Percentiles rank a stretch among this genome's conserved stretches.
Conservation (phyloP, 2,113 vertebrate genomes). For the Pangasianodon hypophthalmus region DNA sequence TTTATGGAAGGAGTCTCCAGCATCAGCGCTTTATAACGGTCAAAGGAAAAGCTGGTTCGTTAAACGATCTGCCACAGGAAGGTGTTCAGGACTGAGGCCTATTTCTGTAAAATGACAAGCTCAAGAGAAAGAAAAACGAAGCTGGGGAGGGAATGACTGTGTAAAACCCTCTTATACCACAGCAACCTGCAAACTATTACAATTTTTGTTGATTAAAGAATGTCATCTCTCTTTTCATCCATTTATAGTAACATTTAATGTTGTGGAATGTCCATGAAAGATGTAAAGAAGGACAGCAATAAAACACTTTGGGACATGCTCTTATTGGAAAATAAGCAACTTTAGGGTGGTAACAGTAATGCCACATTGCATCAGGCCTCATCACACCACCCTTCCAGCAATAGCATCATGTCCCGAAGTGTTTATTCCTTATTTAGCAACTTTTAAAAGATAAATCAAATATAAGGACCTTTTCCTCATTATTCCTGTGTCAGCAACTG, state of each 20-base stretch:
- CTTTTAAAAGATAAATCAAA: not conserved
- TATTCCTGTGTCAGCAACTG: not conserved
- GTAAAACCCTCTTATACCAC: not conserved
- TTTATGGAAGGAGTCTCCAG: too few relatives aligned
- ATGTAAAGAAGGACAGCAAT: not conserved
- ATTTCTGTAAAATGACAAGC: too few relatives aligned
- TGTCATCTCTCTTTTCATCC: not conserved
- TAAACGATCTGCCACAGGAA: too few relatives aligned
- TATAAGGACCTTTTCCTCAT: not conserved
- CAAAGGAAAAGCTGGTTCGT: not conserved
- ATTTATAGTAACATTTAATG: not conserved
- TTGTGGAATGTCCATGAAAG: not conserved
- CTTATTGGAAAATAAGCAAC: not conserved
- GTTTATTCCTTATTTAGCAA: not conserved
- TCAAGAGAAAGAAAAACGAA: not conserved
- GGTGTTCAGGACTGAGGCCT: too few relatives aligned
- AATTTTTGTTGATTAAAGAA: not conserved
- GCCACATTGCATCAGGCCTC: not conserved
- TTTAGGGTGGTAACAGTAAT: not conserved
- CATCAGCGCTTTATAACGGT: too few relatives aligned
- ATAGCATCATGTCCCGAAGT: not conserved
- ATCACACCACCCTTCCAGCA: not conserved
- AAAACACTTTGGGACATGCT: not conserved
- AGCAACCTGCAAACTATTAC: not conserved
- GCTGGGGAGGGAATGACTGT: not conserved